Evolutionary conservation across 2,797 vertebrate species (phyloP).

Genomic region (Lacerta bilineata): DNA sequence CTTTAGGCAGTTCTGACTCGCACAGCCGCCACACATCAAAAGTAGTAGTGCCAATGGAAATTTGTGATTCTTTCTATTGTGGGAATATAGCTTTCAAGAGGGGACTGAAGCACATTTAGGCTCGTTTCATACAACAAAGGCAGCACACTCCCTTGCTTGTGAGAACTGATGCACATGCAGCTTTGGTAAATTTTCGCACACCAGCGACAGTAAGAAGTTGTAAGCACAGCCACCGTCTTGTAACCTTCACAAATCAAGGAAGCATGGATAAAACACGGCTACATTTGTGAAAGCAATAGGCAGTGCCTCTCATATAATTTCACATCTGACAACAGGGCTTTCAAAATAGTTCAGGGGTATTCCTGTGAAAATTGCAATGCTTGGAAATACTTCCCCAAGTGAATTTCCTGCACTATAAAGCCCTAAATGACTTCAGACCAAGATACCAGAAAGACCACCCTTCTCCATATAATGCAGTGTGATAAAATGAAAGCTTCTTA

Average conservation of each 20-base stretch:
- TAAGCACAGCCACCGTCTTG: background rate
- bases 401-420: background rate
- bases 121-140: background rate
- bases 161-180: background rate
- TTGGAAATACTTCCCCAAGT: background rate
- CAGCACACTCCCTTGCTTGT: background rate
- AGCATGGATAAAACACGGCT: background rate
- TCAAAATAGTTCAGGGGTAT: background rate
- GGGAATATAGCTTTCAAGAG: background rate
- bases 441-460: background rate
- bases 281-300: background rate
- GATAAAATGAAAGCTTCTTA: background rate
- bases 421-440: background rate
- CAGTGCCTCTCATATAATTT: background rate
- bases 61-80: background rate
- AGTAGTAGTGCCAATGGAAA: no score
- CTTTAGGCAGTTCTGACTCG: background rate
- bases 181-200: background rate
- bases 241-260: background rate
- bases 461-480: background rate
- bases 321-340: background rate
- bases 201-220: background rate
- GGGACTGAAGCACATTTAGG: background rate
- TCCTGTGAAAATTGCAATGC: background rate
- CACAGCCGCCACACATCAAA: background rate